These are phyloP conservation scores for Geotrupes spiniger DNA, from an alignment of 2,888 invertebrate genomes.

Conservation along the genomic window DNA sequence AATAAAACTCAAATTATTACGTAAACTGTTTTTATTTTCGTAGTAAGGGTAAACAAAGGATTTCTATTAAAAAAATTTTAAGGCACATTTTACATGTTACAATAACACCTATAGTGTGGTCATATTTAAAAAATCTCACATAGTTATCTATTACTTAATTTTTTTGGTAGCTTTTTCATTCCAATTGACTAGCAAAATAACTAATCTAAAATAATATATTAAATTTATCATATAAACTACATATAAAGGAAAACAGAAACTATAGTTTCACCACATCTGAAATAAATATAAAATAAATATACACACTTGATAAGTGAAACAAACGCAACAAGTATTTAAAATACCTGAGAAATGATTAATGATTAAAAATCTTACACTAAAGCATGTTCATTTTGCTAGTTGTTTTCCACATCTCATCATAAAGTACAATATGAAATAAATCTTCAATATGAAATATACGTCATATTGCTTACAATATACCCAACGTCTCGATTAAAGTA, in stretches of 20 bases:
- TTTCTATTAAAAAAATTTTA: slow-evolving; percentile 29
- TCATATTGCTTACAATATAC: too few species aligned
- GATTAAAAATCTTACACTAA: not conserved
- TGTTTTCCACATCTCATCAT: not conserved
- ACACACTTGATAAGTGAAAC: slow-evolving; percentile 3
- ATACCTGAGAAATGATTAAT: not conserved
- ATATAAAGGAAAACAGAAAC: slow-evolving; percentile 5
- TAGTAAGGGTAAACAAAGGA: slow-evolving; percentile 7
- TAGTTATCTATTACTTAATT: slow-evolving; percentile 18
- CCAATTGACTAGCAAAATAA: slow-evolving; percentile 11
- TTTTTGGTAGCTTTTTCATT: slow-evolving; percentile 13
- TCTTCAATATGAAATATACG: too few species aligned
- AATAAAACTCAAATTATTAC: too few species aligned
- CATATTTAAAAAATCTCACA: slow-evolving; percentile 13
- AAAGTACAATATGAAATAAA: not conserved
- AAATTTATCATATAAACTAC: slow-evolving; percentile 8
- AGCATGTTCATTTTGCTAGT: slow-evolving; percentile 2
- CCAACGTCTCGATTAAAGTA: too few species aligned
- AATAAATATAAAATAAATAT: slow-evolving; percentile 11
- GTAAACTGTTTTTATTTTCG: slow-evolving; percentile 3
- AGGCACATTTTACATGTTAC: slow-evolving; percentile 39
- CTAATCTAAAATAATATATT: slow-evolving; percentile 9
- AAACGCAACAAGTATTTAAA: slow-evolving; percentile 7
- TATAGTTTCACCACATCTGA: not conserved
- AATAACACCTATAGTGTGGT: slow-evolving; percentile 23